phyloP scores from a whole-genome alignment of 2,888 invertebrate genomes.

The Philereme transversata region DNA sequence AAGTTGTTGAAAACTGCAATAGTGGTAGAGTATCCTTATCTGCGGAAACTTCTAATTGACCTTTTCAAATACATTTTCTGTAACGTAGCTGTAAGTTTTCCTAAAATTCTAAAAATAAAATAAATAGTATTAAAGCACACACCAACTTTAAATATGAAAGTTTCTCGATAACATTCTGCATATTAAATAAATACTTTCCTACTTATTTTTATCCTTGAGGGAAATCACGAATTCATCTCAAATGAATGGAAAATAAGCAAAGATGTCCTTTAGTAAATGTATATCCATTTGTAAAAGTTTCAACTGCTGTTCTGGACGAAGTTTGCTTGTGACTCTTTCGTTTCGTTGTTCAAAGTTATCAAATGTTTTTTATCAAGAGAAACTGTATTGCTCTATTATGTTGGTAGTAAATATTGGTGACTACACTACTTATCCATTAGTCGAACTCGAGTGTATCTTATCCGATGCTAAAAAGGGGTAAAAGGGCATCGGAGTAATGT shows the following conservation, averaged over 20 bases:
- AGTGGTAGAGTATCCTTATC: no score
- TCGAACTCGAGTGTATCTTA: constrained; percentile 32
- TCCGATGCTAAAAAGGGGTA: constrained; percentile 26
- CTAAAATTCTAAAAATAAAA: no score
- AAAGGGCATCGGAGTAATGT: constrained; percentile 26
- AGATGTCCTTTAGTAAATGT: constrained; percentile 19
- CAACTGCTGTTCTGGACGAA: constrained; percentile 12
- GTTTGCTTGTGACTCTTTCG: constrained; percentile 1
- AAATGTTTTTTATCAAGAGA: constrained; percentile 16
- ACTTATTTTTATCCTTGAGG: constrained; percentile 29
- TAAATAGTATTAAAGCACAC: no score
- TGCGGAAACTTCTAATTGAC: no score
- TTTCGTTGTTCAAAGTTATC: constrained; percentile 10
- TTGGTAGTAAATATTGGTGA: constrained; percentile 14
- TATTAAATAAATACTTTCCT: constrained; percentile 21
- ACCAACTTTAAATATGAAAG: constrained; percentile 9
- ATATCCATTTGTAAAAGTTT: constrained; percentile 16
- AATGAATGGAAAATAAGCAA: constrained; percentile 39
- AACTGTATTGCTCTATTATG: background rate
- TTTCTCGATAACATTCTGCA: constrained; percentile 26
- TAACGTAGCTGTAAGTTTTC: no score
- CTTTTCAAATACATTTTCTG: no score
- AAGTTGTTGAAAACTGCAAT: constrained; percentile 3
- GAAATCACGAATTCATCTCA: constrained; percentile 42
- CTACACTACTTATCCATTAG: constrained; percentile 33